Evolutionary conservation across 2,797 vertebrate genomes (phyloP), one percentile per base, ranked within the genome.

Genomic region (Aphelocoma californica): DNA sequence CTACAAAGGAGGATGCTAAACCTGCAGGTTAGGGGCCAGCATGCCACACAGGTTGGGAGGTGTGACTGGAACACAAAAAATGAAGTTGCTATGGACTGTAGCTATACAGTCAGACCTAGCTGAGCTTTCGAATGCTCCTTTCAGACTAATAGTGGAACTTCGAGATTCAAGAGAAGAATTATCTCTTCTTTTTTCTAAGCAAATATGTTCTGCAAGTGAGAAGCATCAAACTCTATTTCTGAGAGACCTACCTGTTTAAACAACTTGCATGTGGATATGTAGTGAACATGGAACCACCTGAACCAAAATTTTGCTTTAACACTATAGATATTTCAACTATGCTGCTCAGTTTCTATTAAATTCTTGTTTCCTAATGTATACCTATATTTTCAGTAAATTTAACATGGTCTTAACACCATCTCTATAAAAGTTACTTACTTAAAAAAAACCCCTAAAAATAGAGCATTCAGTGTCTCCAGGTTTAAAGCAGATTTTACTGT

Each of bases 81-180:
- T 21, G 18, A 44, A 75, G 9, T 21, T 81, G 3, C 18, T 21
- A 4, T 18, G 18, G 4, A 12, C 32, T 60, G 19, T 14, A 53
- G 20, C 15, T 26, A 24, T 18, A 42, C 0, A n/a, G 0, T 54
- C 54, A 64, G 29, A 19, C 26, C 14, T 14, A 28, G 24, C 1
- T 23, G 15, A 14, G 14, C 6, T 86, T 72, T 83, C 18, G 75
- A 67, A 62, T 48, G 14, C 31, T 44, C 21, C 25, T 79, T 70
- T 58, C 17, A 66, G 32, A n/a, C 15, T 61, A 58, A 36, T 18
- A 34, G 13, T 32, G 16, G 16, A 71, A 88, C n/a, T 58, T 24
- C 53, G 32, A 61, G 9, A 61, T 29, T 48, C 15, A 64, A 24
- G 23, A 31, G 7, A 53, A 45, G 6, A 45, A 51, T 73, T 31